Percentiles rank a stretch among this genome's conserved stretches.
These are phyloP conservation scores for Stegophylla sp. DNA, from an alignment of 2,888 invertebrate genomes.

Conservation along the genomic window DNA sequence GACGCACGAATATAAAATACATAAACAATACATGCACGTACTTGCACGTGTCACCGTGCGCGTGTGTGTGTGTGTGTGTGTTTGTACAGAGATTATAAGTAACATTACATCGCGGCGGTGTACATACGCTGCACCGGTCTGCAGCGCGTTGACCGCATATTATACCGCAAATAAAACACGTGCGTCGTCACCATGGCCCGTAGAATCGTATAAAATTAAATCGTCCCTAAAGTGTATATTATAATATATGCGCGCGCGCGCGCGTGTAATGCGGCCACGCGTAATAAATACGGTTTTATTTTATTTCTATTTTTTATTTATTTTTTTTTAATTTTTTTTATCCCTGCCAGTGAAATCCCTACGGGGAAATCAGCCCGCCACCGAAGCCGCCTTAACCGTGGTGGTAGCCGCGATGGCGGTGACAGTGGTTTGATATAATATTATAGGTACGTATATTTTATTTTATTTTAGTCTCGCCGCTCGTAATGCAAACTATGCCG, in stretches of 20 bases:
- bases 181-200: no score
- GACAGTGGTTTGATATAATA: no score
- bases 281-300: background rate
- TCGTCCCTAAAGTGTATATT: background rate
- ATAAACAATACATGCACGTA: no score
- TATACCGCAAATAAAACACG: background rate
- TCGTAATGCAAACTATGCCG: background rate
- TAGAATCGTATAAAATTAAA: slow-evolving; percentile 5
- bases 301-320: background rate
- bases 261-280: background rate
- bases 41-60: background rate
- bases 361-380: background rate
- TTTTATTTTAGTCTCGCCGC: no score
- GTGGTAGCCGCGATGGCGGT: background rate
- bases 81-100: background rate
- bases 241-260: background rate
- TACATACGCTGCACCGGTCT: background rate
- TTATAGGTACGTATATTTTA: background rate
- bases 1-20: no score
- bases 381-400: background rate
- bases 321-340: background rate
- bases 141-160: background rate
- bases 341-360: background rate
- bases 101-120: background rate
- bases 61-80: background rate